Evolutionary conservation across 64 coral and sea anemone genomes (phyloP).

Genomic region (Montipora cactus): DNA sequence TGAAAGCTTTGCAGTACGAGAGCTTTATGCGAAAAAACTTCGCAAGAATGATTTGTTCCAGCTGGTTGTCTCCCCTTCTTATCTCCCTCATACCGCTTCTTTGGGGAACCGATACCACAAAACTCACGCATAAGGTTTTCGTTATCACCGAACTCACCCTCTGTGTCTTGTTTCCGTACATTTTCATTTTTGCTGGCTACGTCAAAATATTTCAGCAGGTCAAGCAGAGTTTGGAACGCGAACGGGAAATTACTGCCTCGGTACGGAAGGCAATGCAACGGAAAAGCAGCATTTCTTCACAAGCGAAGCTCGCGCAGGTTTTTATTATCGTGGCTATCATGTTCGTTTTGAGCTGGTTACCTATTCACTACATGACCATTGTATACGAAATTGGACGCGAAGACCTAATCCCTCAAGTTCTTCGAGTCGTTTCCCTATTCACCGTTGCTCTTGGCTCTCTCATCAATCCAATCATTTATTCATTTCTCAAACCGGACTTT

Average conservation of each 20-base stretch:
- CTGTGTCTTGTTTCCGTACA: conserved; percentile 66
- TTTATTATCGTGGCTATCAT: conserved; percentile 63
- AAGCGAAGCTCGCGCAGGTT: conserved; percentile 60
- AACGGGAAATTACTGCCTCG: conserved; percentile 37
- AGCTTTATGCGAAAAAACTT: conserved; percentile 68
- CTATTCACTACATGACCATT: conserved; percentile 64
- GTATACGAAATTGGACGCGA: conserved; percentile 25
- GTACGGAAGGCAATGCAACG: conserved; percentile 25
- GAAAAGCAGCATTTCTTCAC: conserved; percentile 35
- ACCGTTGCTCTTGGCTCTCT: conserved; percentile 55
- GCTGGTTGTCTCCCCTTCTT: conserved; percentile 3
- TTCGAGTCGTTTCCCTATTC: conserved; percentile 40
- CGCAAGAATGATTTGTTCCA: conserved; percentile 16
- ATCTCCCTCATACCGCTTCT: conserved; percentile 59
- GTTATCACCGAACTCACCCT: conserved; percentile 25
- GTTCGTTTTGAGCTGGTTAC: conserved; percentile 66
- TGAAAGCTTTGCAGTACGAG: conserved; percentile 38
- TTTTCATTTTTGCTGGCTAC: conserved; percentile 53
- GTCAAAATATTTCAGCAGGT: conserved; percentile 64
- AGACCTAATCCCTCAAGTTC: conserved; percentile 24
- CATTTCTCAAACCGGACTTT: conserved; percentile 71
- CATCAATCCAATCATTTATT: conserved; percentile 61
- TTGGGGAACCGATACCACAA: conserved; percentile 39
- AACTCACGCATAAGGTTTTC: conserved; percentile 32
- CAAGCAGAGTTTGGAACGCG: conserved; percentile 13